A percentile compares a stretch with the other conserved stretches of the same genome.
Evolutionary conservation across 92 coral and sea anemone species (phyloP).

Genomic region (Parazoanthus darwini): DNA sequence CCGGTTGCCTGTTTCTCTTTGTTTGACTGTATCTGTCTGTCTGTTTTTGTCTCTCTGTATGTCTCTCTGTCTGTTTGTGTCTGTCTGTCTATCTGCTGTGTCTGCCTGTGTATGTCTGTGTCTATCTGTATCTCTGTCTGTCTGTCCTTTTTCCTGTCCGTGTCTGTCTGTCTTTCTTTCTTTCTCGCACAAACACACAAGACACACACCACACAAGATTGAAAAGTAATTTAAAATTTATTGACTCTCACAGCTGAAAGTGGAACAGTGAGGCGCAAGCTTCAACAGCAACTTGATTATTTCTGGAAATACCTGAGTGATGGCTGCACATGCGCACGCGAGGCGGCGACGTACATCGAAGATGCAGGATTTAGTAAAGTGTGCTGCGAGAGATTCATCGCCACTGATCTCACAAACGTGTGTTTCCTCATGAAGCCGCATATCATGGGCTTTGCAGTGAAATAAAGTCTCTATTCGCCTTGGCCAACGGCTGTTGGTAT

Average conservation of each 20-base stretch:
- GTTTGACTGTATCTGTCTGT: neutral
- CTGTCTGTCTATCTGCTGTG: neutral
- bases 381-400: constrained; percentile 63
- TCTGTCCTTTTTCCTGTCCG: neutral
- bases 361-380: constrained; percentile 79
- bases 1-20: too few relatives aligned
- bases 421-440: constrained; percentile 86
- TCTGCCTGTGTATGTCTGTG: too few relatives aligned
- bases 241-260: constrained; percentile 60
- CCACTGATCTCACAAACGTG: constrained; percentile 44
- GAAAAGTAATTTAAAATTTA: neutral
- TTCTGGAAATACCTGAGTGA: constrained; percentile 88
- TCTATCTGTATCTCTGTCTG: too few relatives aligned
- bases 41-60: too few relatives aligned
- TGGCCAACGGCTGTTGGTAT: neutral
- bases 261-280: constrained; percentile 59
- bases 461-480: constrained; percentile 29
- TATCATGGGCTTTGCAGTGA: constrained; percentile 78
- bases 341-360: constrained; percentile 58
- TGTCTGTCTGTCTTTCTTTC: neutral
- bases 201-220: neutral
- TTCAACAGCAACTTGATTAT: constrained; percentile 65
- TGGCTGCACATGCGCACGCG: constrained; percentile 85
- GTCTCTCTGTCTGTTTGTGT: too few relatives aligned
- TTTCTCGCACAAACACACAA: neutral